Conservation (phyloP, 2,888 invertebrate species). For the Mythimna albipuncta region DNA sequence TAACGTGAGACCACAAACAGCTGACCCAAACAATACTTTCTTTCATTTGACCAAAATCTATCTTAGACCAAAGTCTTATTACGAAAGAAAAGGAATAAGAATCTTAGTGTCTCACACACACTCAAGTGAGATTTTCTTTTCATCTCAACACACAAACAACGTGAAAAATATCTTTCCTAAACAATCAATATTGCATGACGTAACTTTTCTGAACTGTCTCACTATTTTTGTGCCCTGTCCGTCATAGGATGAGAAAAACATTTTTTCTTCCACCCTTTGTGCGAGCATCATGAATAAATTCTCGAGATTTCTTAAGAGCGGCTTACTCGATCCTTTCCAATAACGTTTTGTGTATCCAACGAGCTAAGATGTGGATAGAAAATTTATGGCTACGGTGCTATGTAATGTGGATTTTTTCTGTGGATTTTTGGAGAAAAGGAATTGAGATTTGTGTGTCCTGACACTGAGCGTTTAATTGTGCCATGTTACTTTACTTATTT, state of each 20-base stretch:
- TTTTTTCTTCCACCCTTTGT: slow-evolving; percentile 64
- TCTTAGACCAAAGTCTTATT: slow-evolving; percentile 14
- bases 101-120: neutral
- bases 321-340: slow-evolving; percentile 71
- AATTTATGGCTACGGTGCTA: slow-evolving; percentile 49
- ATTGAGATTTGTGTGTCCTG: slow-evolving; percentile 5
- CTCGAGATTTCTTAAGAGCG: slow-evolving; percentile 64
- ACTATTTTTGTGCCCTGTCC: slow-evolving; percentile 56
- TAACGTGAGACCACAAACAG: slow-evolving; percentile 25
- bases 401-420: slow-evolving; percentile 28
- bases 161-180: slow-evolving; percentile 47
- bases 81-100: slow-evolving; percentile 25
- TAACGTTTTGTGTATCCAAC: slow-evolving; percentile 68
- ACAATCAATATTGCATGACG: slow-evolving; percentile 63
- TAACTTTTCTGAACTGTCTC: slow-evolving; percentile 49
- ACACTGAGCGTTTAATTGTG: neutral
- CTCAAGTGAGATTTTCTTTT: neutral
- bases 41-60: slow-evolving; percentile 18
- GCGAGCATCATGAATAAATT: slow-evolving; percentile 78
- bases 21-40: slow-evolving; percentile 32
- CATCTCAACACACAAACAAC: slow-evolving; percentile 8
- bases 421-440: neutral
- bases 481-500: neutral
- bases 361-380: slow-evolving; percentile 54
- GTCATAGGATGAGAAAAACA: slow-evolving; percentile 53